Evolutionary conservation across 1,140 invertebrate genomes (phyloP), one percentile per base, ranked within the genome.

Genomic region (Drosophila setifemur): DNA sequence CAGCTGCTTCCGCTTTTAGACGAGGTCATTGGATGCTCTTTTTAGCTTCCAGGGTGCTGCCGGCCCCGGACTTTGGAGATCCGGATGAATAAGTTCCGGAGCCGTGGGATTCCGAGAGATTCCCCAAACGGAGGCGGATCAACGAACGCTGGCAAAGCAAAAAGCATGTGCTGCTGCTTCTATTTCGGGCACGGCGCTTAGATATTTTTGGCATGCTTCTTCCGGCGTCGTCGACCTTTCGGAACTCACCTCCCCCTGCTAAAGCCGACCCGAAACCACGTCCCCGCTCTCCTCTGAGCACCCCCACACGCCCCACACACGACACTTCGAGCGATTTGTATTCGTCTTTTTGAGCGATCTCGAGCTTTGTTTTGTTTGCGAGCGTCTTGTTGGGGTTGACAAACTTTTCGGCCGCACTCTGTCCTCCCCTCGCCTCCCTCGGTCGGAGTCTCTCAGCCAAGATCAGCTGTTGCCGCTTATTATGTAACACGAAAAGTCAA

Each of bases 171-270:
- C 26, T 14, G 29, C 29, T 47, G 42, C 11, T 35, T 45, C 61
- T 82, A 82, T 85, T 75, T 85, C 55, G 71, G 66, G 81, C 43
- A 25, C 54, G 53, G 67, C 69, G 69, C 73, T 79, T 79, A 78
- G 50, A 54, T 87, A 87, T 87, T 87, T 87, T 87, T 75, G 82
- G 73, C 77, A 82, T 73, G 85, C 77, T 87, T 82, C 82, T 64
- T 64, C 61, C 61, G 61, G 61, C 76, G 73, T 77, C 83, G 74
- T 68, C 71, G 82, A 87, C 83, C 82, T 78, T 81, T 82, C 64
- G 23, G 37, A 19, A 21, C 25, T 25, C n/a, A 16, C 23, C 14
- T 8, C 42, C 28, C 42, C 9, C 6, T 39, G 50, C 64, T 23
- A n/a, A n/a, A n/a, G n/a, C 44, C 47, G 48, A 40, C 40, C 52